Evolutionary conservation across 1,140 invertebrate species (phyloP).

Genomic region (Paralvinella palmiformis): DNA sequence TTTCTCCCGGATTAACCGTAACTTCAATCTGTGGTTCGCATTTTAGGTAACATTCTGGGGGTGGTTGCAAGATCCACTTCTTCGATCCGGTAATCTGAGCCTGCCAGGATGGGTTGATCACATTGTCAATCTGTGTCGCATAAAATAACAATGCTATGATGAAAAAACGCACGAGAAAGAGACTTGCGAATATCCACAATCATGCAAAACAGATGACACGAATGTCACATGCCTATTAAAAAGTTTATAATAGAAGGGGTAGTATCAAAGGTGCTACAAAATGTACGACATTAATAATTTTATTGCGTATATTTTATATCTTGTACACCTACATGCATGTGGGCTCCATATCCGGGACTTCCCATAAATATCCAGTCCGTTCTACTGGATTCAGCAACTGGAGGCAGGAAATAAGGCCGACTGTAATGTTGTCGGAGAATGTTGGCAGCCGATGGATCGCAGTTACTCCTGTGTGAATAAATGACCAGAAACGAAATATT

Average conservation of each 20-base stretch:
- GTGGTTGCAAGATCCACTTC: slow-evolving; percentile 78
- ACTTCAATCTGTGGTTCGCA: slow-evolving; percentile 63
- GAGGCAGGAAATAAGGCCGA: slow-evolving; percentile 81
- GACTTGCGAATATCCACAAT: neutral
- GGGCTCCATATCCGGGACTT: slow-evolving; percentile 81
- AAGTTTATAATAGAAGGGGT: neutral
- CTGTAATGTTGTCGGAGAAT: slow-evolving; percentile 72
- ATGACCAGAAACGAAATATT: slow-evolving; percentile 13
- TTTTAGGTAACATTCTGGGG: slow-evolving; percentile 77
- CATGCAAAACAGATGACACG: neutral
- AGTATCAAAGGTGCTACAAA: neutral
- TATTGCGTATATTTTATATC: neutral
- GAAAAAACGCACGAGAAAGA: neutral
- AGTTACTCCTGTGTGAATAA: slow-evolving; percentile 48
- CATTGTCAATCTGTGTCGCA: slow-evolving; percentile 88
- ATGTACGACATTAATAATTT: neutral
- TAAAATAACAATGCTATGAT: slow-evolving; percentile 21
- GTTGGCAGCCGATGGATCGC: slow-evolving; percentile 57
- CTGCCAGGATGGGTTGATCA: slow-evolving; percentile 88
- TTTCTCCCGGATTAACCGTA: slow-evolving; percentile 76
- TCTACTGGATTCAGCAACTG: slow-evolving; percentile 72
- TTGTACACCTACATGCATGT: slow-evolving; percentile 75
- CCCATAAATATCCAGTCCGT: slow-evolving; percentile 97
- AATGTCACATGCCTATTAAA: neutral
- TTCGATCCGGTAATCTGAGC: slow-evolving; percentile 83